These are phyloP conservation scores for Trachemys scripta DNA, from an alignment of 2,113 vertebrate species.

Conservation along the genomic window DNA sequence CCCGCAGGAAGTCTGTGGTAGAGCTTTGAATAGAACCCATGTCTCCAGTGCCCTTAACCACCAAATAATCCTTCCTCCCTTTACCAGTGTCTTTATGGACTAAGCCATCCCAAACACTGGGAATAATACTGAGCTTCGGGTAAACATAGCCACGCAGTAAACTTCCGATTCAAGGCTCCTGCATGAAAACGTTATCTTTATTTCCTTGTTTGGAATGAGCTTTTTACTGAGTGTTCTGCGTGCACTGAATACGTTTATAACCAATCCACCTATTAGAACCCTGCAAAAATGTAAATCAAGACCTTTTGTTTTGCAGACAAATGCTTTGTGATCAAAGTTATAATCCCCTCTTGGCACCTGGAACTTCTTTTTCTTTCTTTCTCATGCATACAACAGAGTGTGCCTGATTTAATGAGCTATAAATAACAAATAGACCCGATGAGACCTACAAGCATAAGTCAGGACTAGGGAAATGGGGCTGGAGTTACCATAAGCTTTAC, in stretches of 20 bases:
- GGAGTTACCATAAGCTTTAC: neutral
- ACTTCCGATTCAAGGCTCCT: fast-evolving
- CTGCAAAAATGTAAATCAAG: slow-evolving; percentile 52
- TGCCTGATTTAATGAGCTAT: slow-evolving; percentile 38
- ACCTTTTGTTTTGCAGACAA: slow-evolving; percentile 49
- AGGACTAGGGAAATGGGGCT: neutral
- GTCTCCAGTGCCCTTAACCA: neutral
- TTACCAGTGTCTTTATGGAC: neutral
- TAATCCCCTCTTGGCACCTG: neutral
- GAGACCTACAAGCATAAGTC: neutral
- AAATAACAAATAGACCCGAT: neutral
- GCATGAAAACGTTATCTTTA: neutral
- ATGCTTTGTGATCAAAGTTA: slow-evolving; percentile 8
- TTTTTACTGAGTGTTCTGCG: slow-evolving; percentile 31
- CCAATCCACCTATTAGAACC: slow-evolving; percentile 60
- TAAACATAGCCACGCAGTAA: fast-evolving
- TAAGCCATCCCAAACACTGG: neutral
- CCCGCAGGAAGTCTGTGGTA: neutral
- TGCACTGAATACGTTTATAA: slow-evolving; percentile 40
- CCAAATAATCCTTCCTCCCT: neutral
- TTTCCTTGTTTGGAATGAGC: slow-evolving; percentile 33
- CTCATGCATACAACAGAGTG: neutral
- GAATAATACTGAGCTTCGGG: neutral
- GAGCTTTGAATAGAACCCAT: neutral
- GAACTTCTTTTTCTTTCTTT: slow-evolving; percentile 33